Percentiles rank a stretch among this genome's conserved stretches.
phyloP scores from a whole-genome alignment of 1,140 invertebrate species.

The Probaryconus sp. region DNA sequence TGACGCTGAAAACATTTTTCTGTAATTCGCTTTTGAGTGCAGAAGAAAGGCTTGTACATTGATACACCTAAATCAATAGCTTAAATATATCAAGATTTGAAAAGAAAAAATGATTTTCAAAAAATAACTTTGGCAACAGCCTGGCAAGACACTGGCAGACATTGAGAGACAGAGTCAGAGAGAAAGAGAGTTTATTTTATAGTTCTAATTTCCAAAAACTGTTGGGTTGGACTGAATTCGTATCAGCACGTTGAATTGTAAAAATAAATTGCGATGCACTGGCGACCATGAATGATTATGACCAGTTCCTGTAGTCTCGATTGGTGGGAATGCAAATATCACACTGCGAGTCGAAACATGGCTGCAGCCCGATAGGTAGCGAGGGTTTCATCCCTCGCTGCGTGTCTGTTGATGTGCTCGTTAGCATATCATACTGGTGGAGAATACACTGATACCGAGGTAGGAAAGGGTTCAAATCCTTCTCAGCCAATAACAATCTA shows the following conservation, averaged over 20 bases:
- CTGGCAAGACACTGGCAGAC: neutral
- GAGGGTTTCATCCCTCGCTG: slow-evolving; percentile 60
- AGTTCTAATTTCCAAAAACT: slow-evolving; percentile 8
- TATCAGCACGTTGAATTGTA: neutral
- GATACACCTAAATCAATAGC: no score
- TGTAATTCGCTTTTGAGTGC: slow-evolving; percentile 18
- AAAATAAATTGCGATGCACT: slow-evolving; percentile 10
- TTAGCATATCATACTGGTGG: slow-evolving; percentile 68
- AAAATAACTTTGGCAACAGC: no score
- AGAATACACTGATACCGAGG: slow-evolving; percentile 42
- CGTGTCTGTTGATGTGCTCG: slow-evolving; percentile 61
- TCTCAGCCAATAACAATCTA: slow-evolving; percentile 70
- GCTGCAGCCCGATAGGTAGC: slow-evolving; percentile 26
- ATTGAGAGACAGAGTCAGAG: neutral
- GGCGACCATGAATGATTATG: slow-evolving; percentile 12
- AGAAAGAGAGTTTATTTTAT: neutral
- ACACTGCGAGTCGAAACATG: slow-evolving; percentile 32
- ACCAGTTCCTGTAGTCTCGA: slow-evolving; percentile 20
- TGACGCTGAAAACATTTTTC: slow-evolving; percentile 23
- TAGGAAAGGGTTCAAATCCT: slow-evolving; percentile 66
- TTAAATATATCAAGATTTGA: no score
- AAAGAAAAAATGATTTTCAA: neutral
- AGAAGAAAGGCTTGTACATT: no score
- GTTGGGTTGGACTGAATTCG: neutral
- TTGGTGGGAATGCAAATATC: slow-evolving; percentile 52